A percentile compares a stretch with the other conserved stretches of the same genome.
Evolutionary conservation across 1,140 invertebrate species (phyloP).

Genomic region (Neodiprion fabricii): DNA sequence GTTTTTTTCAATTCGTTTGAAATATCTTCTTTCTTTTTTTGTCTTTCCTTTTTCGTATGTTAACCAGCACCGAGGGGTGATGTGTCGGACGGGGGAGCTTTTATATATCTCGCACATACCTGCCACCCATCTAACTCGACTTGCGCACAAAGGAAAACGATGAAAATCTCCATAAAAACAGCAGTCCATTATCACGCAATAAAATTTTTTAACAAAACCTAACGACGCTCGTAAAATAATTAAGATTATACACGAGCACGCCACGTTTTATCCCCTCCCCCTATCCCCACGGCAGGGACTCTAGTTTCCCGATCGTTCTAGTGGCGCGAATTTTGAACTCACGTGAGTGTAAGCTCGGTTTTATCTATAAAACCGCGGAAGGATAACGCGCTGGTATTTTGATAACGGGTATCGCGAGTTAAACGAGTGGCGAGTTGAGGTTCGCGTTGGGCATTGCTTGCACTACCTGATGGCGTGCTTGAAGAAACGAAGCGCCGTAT

Average conservation of each 20-base stretch:
- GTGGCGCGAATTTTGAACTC: not conserved
- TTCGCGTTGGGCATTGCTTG: not conserved
- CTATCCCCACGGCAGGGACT: not conserved
- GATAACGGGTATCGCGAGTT: slow-evolving; percentile 13
- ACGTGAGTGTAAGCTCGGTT: slow-evolving; percentile 6
- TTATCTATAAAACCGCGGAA: not conserved
- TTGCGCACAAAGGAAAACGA: not conserved
- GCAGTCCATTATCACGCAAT: slow-evolving; percentile 4
- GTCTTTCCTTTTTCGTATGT: not conserved
- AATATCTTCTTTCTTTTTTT: not conserved
- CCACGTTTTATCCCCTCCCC: not conserved
- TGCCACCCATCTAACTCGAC: no score
- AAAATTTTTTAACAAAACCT: slow-evolving; percentile 11
- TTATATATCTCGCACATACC: no score
- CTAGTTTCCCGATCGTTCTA: not conserved
- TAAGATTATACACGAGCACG: slow-evolving; percentile 7
- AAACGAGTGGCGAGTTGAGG: not conserved
- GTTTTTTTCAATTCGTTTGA: not conserved
- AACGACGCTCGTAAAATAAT: slow-evolving; percentile 18
- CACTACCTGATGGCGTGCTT: not conserved
- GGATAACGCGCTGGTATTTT: slow-evolving; percentile 14
- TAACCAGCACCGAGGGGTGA: not conserved
- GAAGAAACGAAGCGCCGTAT: no score
- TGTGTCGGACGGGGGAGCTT: not conserved
- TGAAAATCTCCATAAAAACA: slow-evolving; percentile 13